Evolutionary conservation across 2,113 vertebrate genomes (phyloP), one percentile per base, ranked within the genome.

Genomic region (Xiphophorus hellerii): DNA sequence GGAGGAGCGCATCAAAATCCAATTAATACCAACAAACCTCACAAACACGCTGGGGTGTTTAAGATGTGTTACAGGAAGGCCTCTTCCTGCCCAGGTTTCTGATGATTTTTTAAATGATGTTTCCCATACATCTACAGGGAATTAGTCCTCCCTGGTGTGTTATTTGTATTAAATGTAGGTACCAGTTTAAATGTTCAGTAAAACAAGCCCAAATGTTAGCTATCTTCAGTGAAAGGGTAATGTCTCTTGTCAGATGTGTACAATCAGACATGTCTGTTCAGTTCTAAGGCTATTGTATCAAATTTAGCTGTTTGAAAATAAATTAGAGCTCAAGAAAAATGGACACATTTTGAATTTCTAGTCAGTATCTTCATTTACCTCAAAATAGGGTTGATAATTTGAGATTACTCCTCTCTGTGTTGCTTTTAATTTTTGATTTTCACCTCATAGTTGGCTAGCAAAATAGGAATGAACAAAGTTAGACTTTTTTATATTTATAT

Each of bases 21-120:
- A 78, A 82, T 71, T 82, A 80, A 73, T 66, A 51, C 1, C 37
- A 71, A 30, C 63, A 74, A 25, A 27, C 61, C 71, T n/a, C 30
- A 35, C 67, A 29, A 58, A 54, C 28, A 29, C 62, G 42, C 28
- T 1, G 44, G 17, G 44, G 37, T n/a, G 64, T 44, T 79, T 61
- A 29, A 28, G 25, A 69, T 67, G 28, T 69, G 54, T 75, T 39
- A 42, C 28, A 37, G 3, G 60, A 61, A 72, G 84, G 83, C 84
- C 81, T 42, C 4, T 4, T 48, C 44, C 44, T 61, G 15, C 76
- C 35, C 78, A 73, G 10, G 78, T 73, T 71, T 66, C 62, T 66
- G 77, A 74, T 67, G 7, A 87, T 84, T 69, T 69, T 76, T 31
- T 71, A 74, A n/a, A 81, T 70, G 67, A 83, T 82, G 62, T 80